Base-by-base conservation (phyloP, 2,797 vertebrate species). In the Platalea minor region DNA sequence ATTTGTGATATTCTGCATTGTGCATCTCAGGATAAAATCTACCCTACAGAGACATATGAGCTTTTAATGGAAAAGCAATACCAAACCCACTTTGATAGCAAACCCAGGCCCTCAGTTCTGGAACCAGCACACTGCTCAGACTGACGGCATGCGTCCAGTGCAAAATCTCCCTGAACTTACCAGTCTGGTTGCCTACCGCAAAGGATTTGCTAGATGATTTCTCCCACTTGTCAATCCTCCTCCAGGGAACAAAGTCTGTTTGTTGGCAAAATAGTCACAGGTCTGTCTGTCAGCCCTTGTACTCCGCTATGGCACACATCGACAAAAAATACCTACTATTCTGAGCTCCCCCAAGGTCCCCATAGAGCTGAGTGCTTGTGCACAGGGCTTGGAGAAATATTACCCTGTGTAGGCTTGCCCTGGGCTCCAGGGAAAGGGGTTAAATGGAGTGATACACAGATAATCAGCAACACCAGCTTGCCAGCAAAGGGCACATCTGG, bases 341-440 rank as follows among this genome's bases (percentile, higher is more conserved):
- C 37, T 19, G 35, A 25, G 21, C 29, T 74, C 21, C 29, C 23
- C 63, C 31, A 25, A n/a, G 67, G 26, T 23, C 59, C 31, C 18
- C 37, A 9, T 5, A 28, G 53, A 74, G 56, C 43, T 7, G 8
- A 68, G 18, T 2, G 29, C 28, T 48, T 15, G 11, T 15, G 56
- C 33, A 65, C 29, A 79, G 25, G 43, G 46, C 68, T 59, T 70
- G 48, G 37, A 59, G 43, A 87, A 69, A 46, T 19, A 8, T 48
- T 23, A 5, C 13, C 7, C 48, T 17, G 43, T 0, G 0, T 12
- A 14, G 18, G 51, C 37, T 50, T 35, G 48, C 17, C 37, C 41
- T 16, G 46, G 31, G 17, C 31, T 67, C 33, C 15, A 18, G 50
- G 8, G n/a, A 11, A 76, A 54, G 45, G 69, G 17, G 25, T 65